Conservation (phyloP, 2,797 vertebrate genomes). For the Setipinna tenuifilis region DNA sequence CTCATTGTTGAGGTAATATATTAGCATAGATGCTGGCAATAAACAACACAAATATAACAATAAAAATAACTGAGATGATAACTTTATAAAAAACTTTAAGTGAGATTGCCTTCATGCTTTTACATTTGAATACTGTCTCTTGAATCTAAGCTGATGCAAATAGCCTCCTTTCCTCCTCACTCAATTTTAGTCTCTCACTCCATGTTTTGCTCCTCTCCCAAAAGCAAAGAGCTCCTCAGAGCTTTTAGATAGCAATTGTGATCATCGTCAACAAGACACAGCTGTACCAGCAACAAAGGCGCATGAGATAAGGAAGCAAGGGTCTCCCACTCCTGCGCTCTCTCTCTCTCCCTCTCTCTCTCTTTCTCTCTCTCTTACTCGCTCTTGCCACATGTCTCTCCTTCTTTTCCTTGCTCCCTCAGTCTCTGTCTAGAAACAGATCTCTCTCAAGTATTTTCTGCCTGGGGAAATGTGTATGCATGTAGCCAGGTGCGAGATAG, state of each 20-base stretch:
- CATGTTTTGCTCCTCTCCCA: neutral
- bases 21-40: neutral
- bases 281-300: constrained; percentile 39
- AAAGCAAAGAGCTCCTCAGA: neutral
- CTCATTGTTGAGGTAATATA: no score
- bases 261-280: constrained; percentile 45
- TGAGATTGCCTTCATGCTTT: no score
- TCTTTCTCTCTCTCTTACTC: no score
- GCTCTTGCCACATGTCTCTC: no score
- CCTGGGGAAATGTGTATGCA: neutral
- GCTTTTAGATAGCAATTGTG: constrained; percentile 33
- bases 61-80: neutral
- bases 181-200: neutral
- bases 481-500: neutral
- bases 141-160: neutral
- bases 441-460: neutral
- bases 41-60: no score
- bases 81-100: neutral
- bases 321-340: neutral
- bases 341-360: neutral
- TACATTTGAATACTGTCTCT: neutral
- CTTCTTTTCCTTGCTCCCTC: no score
- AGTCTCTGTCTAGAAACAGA: no score
- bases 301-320: constrained; percentile 31
- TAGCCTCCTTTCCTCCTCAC: neutral